phyloP scores from a whole-genome alignment of 2,888 invertebrate genomes.

The Celastrina argiolus region DNA sequence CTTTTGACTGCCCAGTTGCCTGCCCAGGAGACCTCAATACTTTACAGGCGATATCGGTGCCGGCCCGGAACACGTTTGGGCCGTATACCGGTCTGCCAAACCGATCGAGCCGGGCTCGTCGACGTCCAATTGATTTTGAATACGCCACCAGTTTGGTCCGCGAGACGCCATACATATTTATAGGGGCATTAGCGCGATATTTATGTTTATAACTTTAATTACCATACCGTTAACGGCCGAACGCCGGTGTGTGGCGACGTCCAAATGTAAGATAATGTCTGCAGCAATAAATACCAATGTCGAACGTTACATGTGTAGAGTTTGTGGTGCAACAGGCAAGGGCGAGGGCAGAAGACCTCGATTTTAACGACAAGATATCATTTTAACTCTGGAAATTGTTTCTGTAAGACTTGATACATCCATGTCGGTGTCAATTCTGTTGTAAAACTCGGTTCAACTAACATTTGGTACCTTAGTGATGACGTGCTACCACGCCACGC shows the following conservation, averaged over 20 bases:
- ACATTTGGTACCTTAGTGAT: too few species aligned
- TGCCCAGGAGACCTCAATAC: too few species aligned
- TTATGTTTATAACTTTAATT: slow-evolving; percentile 9
- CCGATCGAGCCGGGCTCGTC: neutral
- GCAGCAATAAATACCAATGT: neutral
- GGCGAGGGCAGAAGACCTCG: neutral
- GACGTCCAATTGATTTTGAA: neutral
- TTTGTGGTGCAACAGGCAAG: too few species aligned
- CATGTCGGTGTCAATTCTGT: neutral
- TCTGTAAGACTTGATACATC: too few species aligned
- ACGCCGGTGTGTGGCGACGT: neutral
- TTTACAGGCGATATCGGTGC: too few species aligned
- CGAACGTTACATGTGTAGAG: neutral
- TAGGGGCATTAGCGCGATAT: slow-evolving; percentile 3
- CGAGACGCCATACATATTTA: slow-evolving; percentile 6
- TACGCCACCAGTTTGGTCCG: neutral
- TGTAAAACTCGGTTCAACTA: too few species aligned
- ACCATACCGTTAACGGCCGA: neutral
- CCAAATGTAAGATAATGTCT: neutral
- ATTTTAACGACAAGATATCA: neutral
- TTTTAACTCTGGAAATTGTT: neutral
- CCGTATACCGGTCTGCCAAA: neutral
- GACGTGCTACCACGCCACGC: too few species aligned
- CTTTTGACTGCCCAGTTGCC: too few species aligned
- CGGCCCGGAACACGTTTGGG: too few species aligned